phyloP scores from a whole-genome alignment of 1,140 invertebrate genomes.

The Micrasema minimum region DNA sequence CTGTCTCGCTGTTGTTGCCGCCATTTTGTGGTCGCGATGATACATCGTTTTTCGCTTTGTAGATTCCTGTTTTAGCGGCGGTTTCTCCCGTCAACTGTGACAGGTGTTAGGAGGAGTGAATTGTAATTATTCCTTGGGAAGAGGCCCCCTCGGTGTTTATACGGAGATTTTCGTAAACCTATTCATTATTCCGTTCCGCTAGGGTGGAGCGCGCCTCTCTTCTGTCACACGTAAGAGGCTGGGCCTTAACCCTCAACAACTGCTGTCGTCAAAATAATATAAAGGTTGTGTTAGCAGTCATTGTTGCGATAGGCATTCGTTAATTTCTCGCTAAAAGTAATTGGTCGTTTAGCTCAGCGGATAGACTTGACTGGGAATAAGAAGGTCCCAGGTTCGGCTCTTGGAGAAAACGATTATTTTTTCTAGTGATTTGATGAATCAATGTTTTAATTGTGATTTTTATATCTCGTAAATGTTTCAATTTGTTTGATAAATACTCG shows the following conservation, averaged over 20 bases:
- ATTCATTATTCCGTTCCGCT: constrained; percentile 24
- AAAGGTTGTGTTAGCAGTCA: too few relatives aligned
- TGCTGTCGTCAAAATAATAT: too few relatives aligned
- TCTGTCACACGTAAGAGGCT: constrained; percentile 23
- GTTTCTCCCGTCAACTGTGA: constrained; percentile 35
- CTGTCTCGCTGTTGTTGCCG: constrained; percentile 4
- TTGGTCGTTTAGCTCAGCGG: constrained; percentile 9
- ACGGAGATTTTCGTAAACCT: constrained; percentile 15
- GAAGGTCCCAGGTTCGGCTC: too few relatives aligned
- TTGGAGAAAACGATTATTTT: too few relatives aligned
- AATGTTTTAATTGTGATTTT: too few relatives aligned
- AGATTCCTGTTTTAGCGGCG: constrained; percentile 37
- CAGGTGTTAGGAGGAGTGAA: constrained; percentile 44
- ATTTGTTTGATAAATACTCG: too few relatives aligned
- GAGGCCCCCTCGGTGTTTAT: constrained; percentile 10
- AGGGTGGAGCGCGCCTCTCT: neutral
- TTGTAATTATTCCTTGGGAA: constrained; percentile 36
- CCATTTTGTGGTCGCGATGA: constrained; percentile 29
- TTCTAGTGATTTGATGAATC: too few relatives aligned
- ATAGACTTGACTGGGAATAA: too few relatives aligned
- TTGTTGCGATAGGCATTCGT: too few relatives aligned
- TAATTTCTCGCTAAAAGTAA: too few relatives aligned
- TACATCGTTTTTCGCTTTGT: constrained; percentile 47
- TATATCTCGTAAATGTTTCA: too few relatives aligned
- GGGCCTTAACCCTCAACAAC: too few relatives aligned